A percentile compares a stretch with the other conserved stretches of the same genome.
Conservation (phyloP, 2,797 vertebrate species). For the Hippocampus kuda region DNA sequence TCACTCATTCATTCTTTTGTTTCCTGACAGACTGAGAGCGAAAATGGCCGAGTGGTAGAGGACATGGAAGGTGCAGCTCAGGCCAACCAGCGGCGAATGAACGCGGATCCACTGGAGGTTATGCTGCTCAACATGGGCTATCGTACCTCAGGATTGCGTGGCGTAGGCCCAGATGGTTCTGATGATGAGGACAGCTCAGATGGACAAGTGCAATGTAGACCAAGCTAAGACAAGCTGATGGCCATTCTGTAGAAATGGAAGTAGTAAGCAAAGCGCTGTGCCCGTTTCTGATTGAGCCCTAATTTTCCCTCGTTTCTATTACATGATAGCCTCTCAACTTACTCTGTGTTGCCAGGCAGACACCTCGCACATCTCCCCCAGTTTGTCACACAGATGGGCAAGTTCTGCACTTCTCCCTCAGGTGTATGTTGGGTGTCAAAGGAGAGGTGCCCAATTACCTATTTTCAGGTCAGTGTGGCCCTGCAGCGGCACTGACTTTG, state of each 20-base stretch:
- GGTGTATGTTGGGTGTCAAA: constrained; percentile 37
- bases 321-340: constrained; percentile 52
- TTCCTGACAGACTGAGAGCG: constrained; percentile 74
- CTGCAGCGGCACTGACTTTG: constrained; percentile 22
- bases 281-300: constrained; percentile 45
- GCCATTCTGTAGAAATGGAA: constrained; percentile 37
- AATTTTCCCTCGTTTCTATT: constrained; percentile 38
- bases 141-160: constrained; percentile 89
- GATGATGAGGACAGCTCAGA: constrained; percentile 95
- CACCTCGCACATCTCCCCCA: constrained; percentile 10
- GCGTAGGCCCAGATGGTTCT: constrained; percentile 77
- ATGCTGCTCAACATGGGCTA: constrained; percentile 99
- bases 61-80: constrained; percentile 97
- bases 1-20: background rate
- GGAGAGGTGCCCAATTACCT: constrained; percentile 24
- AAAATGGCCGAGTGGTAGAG: constrained; percentile 86
- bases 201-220: constrained; percentile 94
- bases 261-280: constrained; percentile 39
- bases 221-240: constrained; percentile 73
- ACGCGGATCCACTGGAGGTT: constrained; percentile 91
- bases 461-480: constrained; percentile 46
- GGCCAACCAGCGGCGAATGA: constrained; percentile 97
- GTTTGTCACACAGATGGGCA: constrained; percentile 40
- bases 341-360: constrained; percentile 50
- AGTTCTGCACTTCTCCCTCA: constrained; percentile 41